Evolutionary conservation across 2,888 invertebrate species (phyloP), one percentile per base, ranked within the genome.

Genomic region (Pseudeuparius sepicola): DNA sequence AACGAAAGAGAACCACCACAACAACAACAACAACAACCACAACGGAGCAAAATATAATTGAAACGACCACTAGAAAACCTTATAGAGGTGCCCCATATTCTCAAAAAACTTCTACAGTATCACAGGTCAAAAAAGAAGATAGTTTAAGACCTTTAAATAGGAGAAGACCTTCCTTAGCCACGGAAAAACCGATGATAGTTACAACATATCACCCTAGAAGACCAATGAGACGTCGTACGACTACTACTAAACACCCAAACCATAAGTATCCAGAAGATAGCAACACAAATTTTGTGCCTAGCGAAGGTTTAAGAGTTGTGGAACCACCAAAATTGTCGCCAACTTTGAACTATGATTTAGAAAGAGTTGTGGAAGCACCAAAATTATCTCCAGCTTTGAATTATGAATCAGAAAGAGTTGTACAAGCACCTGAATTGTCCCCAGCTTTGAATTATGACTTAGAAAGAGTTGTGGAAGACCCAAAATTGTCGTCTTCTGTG

Each of bases 121-220:
- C 29, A 26, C 28, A 17, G 6, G 30, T 20, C n/a, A 40, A 14
- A 23, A 35, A n/a, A 40, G 31, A 31, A 56, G 51, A 32, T n/a
- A 36, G 41, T 15, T 36, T 37, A 12, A 37, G 38, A 25, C 29
- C 33, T 37, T 54, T 57, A 38, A 44, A 51, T 17, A 51, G 61
- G 2, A 53, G 54, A 14, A 55, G 56, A 10, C 55, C 43, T 20
- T 13, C 45, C 9, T 28, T 34, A 9, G 30, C 18, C 4, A 25
- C 34, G 6, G 28, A 25, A 11, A 39, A 33, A 2, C 40, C 51
- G 25, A 63, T 63, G 14, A 57, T 56, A n/a, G 61, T 61, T 13
- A 64, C 67, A 4, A 67, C 70, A 1, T 69, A 69, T 44, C 60
- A 61, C 34, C 64, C 67, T 4, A 65, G 54, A 52, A 35, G 40